These are phyloP conservation scores for Stenopsyche tienmushanensis DNA, from an alignment of 1,140 invertebrate species.

Conservation along the genomic window DNA sequence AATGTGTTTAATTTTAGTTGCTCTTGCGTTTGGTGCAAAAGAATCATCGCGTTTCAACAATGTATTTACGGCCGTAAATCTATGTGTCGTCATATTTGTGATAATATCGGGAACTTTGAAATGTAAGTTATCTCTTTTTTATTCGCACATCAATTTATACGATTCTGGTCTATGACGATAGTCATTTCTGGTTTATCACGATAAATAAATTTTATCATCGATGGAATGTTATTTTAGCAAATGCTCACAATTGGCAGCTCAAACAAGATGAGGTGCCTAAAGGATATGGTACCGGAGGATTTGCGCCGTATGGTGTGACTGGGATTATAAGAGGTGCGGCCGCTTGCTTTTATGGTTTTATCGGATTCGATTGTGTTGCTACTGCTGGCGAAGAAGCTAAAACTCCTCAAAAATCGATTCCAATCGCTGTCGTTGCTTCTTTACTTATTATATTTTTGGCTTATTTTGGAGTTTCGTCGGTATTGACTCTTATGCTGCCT, in stretches of 20 bases:
- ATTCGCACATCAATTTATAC: too few species aligned
- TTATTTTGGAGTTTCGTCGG: constrained; percentile 83
- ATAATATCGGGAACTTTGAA: constrained; percentile 78
- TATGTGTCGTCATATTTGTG: constrained; percentile 80
- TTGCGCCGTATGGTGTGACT: constrained; percentile 76
- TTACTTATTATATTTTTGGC: constrained; percentile 80
- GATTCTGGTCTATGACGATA: not conserved
- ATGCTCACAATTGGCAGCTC: constrained; percentile 69
- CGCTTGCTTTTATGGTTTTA: constrained; percentile 89
- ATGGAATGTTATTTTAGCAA: constrained; percentile 49
- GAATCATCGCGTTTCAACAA: constrained; percentile 83
- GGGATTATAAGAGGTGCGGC: constrained; percentile 83
- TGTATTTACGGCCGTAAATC: constrained; percentile 79
- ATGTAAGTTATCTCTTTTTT: too few species aligned
- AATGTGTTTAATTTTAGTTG: constrained; percentile 59
- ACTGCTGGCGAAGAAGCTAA: constrained; percentile 84
- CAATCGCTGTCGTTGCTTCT: constrained; percentile 83
- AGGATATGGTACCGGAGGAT: constrained; percentile 70
- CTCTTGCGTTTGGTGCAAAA: constrained; percentile 79
- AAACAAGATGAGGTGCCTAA: constrained; percentile 48
- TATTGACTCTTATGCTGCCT: constrained; percentile 86
- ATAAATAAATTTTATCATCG: constrained; percentile 1
- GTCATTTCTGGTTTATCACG: not conserved
- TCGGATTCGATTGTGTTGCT: constrained; percentile 88
- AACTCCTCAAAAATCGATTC: constrained; percentile 85